These are phyloP conservation scores for Actinia equina DNA, from an alignment of 64 coral and sea anemone genomes.

Conservation along the genomic window DNA sequence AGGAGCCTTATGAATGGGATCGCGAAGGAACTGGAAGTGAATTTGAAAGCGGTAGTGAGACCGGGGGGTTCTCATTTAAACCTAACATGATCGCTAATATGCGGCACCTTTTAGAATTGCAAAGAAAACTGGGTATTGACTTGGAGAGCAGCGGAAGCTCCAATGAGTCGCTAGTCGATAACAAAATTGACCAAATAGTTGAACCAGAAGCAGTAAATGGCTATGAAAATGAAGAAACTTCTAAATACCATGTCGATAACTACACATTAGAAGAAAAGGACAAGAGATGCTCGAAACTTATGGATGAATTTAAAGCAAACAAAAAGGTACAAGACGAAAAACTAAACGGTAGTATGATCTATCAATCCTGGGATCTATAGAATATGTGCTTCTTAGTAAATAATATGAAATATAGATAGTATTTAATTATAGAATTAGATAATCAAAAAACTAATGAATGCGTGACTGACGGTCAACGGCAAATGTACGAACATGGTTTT, in stretches of 20 bases:
- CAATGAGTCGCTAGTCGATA: slow-evolving; percentile 54
- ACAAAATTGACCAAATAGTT: slow-evolving; percentile 53
- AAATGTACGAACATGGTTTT: too few relatives aligned
- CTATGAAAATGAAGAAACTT: slow-evolving; percentile 27
- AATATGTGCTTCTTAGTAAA: background rate
- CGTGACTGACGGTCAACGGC: too few relatives aligned
- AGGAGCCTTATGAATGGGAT: slow-evolving; percentile 86
- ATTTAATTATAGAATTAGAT: background rate
- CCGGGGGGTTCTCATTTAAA: slow-evolving; percentile 53
- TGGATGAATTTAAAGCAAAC: slow-evolving; percentile 83
- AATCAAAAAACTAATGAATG: too few relatives aligned
- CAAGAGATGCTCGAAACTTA: slow-evolving; percentile 72
- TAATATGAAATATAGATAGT: background rate
- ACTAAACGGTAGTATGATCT: slow-evolving; percentile 45
- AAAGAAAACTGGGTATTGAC: slow-evolving; percentile 74
- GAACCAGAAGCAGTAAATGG: slow-evolving; percentile 47
- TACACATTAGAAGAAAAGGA: slow-evolving; percentile 76
- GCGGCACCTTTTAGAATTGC: slow-evolving; percentile 51
- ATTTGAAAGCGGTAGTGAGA: slow-evolving; percentile 54
- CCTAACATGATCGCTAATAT: slow-evolving; percentile 76
- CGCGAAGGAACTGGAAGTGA: slow-evolving; percentile 52
- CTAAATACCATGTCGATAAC: slow-evolving; percentile 69
- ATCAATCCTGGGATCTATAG: slow-evolving; percentile 86
- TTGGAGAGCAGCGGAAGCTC: slow-evolving; percentile 74
- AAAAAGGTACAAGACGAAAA: slow-evolving; percentile 48